Evolutionary conservation across 2,888 invertebrate genomes (phyloP).

Genomic region (Onthophagus sagittarius): DNA sequence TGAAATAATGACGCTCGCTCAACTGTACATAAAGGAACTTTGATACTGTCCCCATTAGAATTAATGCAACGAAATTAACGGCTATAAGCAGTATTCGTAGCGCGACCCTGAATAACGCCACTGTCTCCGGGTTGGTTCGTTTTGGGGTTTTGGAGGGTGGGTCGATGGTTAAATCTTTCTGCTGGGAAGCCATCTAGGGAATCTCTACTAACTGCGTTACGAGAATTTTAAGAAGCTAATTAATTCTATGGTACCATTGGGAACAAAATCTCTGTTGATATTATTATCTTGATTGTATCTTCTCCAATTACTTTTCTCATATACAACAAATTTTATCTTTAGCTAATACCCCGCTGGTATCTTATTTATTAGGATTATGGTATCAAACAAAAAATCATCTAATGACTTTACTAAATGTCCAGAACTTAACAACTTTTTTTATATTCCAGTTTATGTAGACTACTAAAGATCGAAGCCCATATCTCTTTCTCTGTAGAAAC

Average conservation of each 20-base stretch:
- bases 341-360: too few relatives aligned
- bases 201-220: not conserved
- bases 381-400: too few relatives aligned
- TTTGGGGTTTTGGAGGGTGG: not conserved
- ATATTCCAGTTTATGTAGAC: too few relatives aligned
- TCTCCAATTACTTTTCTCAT: not conserved
- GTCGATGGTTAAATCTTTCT: not conserved
- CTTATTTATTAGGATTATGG: too few relatives aligned
- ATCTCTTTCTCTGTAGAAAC: too few relatives aligned
- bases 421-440: too few relatives aligned
- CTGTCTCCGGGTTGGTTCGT: not conserved
- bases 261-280: not conserved
- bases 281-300: not conserved
- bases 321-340: not conserved
- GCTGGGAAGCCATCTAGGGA: not conserved
- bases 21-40: constrained; percentile 21
- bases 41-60: constrained; percentile 21
- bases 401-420: too few relatives aligned
- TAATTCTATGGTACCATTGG: not conserved
- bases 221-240: not conserved
- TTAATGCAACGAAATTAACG: constrained; percentile 22
- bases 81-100: constrained; percentile 2
- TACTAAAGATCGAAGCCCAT: too few relatives aligned
- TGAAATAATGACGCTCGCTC: constrained; percentile 19
- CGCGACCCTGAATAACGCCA: not conserved